Conservation (phyloP, 2,113 vertebrate species). For the Stigmatopora nigra region DNA sequence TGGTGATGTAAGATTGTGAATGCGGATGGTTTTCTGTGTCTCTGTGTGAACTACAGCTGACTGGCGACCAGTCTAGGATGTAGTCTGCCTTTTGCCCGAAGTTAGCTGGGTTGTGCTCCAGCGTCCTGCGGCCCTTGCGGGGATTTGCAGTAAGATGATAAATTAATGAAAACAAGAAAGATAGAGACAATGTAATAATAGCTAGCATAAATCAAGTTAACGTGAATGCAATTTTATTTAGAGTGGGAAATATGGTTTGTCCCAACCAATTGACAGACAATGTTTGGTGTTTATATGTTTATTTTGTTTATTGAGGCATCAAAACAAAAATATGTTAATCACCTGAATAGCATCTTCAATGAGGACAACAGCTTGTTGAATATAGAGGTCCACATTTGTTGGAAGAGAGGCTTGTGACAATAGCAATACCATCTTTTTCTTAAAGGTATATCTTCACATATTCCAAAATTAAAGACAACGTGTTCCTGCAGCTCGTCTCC, state of each 20-base stretch:
- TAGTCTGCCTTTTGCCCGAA: too few species aligned
- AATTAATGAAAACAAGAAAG: too few species aligned
- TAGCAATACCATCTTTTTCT: conserved; percentile 7
- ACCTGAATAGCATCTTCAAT: conserved; percentile 94
- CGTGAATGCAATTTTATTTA: neutral
- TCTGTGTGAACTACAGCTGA: too few species aligned
- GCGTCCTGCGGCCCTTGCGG: too few species aligned
- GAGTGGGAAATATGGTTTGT: neutral
- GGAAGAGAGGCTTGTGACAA: neutral
- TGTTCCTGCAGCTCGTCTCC: neutral
- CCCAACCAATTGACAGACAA: neutral
- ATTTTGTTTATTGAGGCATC: neutral
- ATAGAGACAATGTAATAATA: neutral
- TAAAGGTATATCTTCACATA: neutral
- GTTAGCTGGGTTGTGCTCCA: too few species aligned
- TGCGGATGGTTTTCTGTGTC: too few species aligned
- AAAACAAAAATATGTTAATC: neutral
- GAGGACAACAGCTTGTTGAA: conserved; percentile 85
- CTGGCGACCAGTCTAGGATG: too few species aligned
- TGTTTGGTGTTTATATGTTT: neutral
- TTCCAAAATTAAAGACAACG: neutral
- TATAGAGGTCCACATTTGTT: conserved; percentile 66
- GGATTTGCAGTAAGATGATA: too few species aligned
- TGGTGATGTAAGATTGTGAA: too few species aligned
- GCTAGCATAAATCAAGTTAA: neutral